Evolutionary conservation across 2,113 vertebrate species (phyloP), one percentile per base, ranked within the genome.

Genomic region (Felis chaus): DNA sequence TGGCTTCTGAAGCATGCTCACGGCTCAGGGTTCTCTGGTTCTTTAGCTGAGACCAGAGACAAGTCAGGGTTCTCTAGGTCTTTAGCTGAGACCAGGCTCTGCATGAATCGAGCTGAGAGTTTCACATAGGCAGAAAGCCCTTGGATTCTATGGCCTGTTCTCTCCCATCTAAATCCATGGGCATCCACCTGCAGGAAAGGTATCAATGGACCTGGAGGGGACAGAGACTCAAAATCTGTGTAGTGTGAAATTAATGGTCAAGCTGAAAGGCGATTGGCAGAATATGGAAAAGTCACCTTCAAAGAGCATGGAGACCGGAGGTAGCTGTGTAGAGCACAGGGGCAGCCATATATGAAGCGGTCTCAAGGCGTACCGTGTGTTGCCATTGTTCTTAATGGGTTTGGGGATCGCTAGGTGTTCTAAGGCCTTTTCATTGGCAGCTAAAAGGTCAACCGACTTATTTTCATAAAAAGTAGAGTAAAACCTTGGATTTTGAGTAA

Each of bases 291-390:
- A 57, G 0, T 0, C 50, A 12, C 16, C 36, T 2, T 4, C 50
- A 23, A 73, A 71, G 27, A 50, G 13, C 11, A 66, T 21, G 16
- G 3, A 48, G 9, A 55, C 4, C 11, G 4, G 53, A 3, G 1
- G 23, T 39, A 33, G 1, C 15, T 7, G 4, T 33, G 4, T 7
- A 78, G 39, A 87, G 50, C 23, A 33, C 0, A 0, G 1, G 2
- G 25, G 1, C 1, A 3, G 2, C 0, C 6, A 12, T 0, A 5
- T 21, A 6, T 4, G 3, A 63, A n/a, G 1, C 19, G 21, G 4
- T 55, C 18, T 78, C 3, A 4, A 8, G 21, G 15, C 4, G 21
- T 4, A 4, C 15, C 0, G 0, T 41, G 12, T 7, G 0, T 19
- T 33, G 0, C 14, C 61, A 5, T 27, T 57, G 4, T 71, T 82